These are phyloP conservation scores for Liparis tanakae DNA, from an alignment of 2,797 vertebrate genomes.

Conservation along the genomic window DNA sequence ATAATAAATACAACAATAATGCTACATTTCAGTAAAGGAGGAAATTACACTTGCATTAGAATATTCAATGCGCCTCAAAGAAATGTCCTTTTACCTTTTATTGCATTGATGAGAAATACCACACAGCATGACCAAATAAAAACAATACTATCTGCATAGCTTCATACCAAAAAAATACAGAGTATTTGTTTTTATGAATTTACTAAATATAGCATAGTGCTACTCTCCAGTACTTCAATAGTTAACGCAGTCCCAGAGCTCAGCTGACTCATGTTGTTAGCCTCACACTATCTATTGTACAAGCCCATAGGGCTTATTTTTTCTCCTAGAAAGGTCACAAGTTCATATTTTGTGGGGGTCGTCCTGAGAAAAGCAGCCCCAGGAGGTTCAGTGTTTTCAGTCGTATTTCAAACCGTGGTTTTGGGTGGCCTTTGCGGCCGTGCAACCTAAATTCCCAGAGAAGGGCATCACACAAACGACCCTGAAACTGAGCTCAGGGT, in stretches of 20 bases:
- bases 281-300: constrained; percentile 29
- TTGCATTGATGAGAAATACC: not conserved
- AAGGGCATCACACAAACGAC: constrained; percentile 2
- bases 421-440: constrained; percentile 44
- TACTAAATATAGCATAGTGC: too few species aligned
- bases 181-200: too few species aligned
- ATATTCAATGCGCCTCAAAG: not conserved
- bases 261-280: constrained; percentile 34
- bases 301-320: constrained; percentile 31
- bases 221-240: constrained; percentile 3
- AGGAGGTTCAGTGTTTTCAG: constrained; percentile 36
- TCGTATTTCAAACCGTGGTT: constrained; percentile 34
- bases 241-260: constrained; percentile 25
- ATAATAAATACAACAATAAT: not conserved
- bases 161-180: not conserved
- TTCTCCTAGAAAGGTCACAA: constrained; percentile 40
- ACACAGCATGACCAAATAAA: not conserved
- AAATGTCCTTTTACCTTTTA: not conserved
- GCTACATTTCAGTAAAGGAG: not conserved
- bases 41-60: not conserved
- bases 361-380: constrained; percentile 32
- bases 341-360: constrained; percentile 46
- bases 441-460: constrained; percentile 27
- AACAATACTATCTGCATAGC: constrained; percentile 1
- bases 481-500: constrained; percentile 46